Percentiles rank a stretch among this genome's conserved stretches.
These are phyloP conservation scores for Pasiphila rectangulata DNA, from an alignment of 2,888 invertebrate genomes.

Conservation along the genomic window DNA sequence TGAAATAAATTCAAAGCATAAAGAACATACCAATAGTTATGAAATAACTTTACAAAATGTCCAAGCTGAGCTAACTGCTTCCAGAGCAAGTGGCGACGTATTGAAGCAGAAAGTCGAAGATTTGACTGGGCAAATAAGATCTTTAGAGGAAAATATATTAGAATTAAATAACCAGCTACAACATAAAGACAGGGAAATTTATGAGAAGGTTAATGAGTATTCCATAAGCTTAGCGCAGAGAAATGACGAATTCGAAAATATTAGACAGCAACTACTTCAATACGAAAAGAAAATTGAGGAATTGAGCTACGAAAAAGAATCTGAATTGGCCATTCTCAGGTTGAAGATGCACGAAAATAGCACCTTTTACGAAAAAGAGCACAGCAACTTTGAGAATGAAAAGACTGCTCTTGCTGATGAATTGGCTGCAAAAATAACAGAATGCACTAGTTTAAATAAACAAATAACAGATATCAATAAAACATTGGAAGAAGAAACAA, in stretches of 20 bases:
- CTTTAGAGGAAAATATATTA: conserved; percentile 43
- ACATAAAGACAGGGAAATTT: conserved; percentile 65
- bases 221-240: conserved; percentile 54
- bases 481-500: conserved; percentile 77
- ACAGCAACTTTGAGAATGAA: conserved; percentile 52
- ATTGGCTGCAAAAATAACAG: conserved; percentile 66
- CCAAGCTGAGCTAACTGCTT: conserved; percentile 48
- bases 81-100: conserved; percentile 49
- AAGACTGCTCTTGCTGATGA: conserved; percentile 53
- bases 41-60: conserved; percentile 47
- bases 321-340: conserved; percentile 76
- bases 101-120: conserved; percentile 49
- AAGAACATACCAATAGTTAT: conserved; percentile 42
- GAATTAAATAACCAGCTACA: conserved; percentile 56
- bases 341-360: conserved; percentile 75
- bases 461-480: conserved; percentile 77
- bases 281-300: conserved; percentile 74
- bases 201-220: conserved; percentile 65
- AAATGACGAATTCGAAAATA: conserved; percentile 69
- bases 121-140: conserved; percentile 41
- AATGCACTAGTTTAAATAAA: conserved; percentile 72
- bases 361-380: conserved; percentile 50
- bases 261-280: conserved; percentile 59
- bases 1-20: conserved; percentile 48
- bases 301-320: conserved; percentile 74